A percentile compares a stretch with the other conserved stretches of the same genome.
Conservation (phyloP, 2,888 invertebrate species). For the Amiota communis region DNA sequence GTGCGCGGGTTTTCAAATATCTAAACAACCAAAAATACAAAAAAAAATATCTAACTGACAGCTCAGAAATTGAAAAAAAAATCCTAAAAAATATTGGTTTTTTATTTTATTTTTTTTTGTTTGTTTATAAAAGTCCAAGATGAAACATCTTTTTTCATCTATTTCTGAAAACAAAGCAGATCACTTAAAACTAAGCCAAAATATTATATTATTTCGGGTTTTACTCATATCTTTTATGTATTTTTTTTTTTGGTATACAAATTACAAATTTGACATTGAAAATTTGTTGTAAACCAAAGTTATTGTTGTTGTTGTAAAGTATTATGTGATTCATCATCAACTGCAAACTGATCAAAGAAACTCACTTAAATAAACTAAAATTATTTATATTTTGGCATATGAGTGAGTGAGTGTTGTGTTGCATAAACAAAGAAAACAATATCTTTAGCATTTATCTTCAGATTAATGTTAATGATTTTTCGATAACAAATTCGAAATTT, state of each 20-base stretch:
- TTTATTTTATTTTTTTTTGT: slow-evolving; percentile 44
- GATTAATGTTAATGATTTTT: background rate
- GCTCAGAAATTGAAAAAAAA: too few relatives aligned
- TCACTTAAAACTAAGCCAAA: too few relatives aligned
- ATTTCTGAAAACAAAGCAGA: background rate
- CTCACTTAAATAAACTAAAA: background rate
- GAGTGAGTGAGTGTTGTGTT: background rate
- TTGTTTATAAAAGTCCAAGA: slow-evolving; percentile 36
- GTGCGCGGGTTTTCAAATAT: background rate
- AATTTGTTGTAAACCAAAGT: background rate
- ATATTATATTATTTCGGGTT: too few relatives aligned
- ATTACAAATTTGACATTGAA: slow-evolving; percentile 26
- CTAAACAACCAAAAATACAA: too few relatives aligned
- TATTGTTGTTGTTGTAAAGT: background rate
- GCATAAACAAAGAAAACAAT: background rate
- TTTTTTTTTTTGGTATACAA: background rate
- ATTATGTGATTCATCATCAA: slow-evolving; percentile 11
- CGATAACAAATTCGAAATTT: slow-evolving; percentile 2
- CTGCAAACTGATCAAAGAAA: background rate
- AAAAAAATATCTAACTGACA: too few relatives aligned
- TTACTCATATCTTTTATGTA: too few relatives aligned
- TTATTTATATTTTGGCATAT: background rate
- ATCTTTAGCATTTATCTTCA: too few relatives aligned
- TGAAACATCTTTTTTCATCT: background rate
- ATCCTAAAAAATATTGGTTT: slow-evolving; percentile 40